Evolutionary conservation across 2,888 invertebrate species (phyloP).

Genomic region (Pardosa pseudoannulata): DNA sequence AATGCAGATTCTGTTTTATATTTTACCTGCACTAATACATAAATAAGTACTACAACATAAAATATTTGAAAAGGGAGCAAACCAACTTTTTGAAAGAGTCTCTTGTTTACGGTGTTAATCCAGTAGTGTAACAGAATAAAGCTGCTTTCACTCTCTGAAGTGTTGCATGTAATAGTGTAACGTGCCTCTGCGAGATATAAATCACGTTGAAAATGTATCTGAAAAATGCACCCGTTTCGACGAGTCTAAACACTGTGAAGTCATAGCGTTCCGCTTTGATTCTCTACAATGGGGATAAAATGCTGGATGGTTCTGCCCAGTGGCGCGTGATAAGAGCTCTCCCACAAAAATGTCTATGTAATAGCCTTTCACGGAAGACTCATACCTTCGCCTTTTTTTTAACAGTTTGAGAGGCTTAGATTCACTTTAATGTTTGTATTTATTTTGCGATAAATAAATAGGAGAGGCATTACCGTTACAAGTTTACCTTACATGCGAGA

Average conservation of each 20-base stretch:
- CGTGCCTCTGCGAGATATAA: background rate
- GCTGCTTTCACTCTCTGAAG: background rate
- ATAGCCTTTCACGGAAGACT: background rate
- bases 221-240: background rate
- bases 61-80: too few relatives aligned
- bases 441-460: too few relatives aligned
- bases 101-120: background rate
- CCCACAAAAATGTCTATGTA: background rate
- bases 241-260: constrained; percentile 3
- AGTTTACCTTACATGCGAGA: too few relatives aligned
- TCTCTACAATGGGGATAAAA: constrained; percentile 8
- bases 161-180: constrained; percentile 11
- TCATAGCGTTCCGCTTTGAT: constrained; percentile 3
- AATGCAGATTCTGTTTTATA: too few relatives aligned
- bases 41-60: too few relatives aligned
- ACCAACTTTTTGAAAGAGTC: background rate
- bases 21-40: too few relatives aligned
- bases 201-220: background rate
- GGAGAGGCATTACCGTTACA: too few relatives aligned
- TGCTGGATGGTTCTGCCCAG: constrained; percentile 10
- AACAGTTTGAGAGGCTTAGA: background rate
- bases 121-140: background rate
- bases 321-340: background rate
- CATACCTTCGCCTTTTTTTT: background rate
- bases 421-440: too few relatives aligned